These are phyloP conservation scores for Danaus melanippus DNA, from an alignment of 1,140 invertebrate genomes.

Conservation along the genomic window DNA sequence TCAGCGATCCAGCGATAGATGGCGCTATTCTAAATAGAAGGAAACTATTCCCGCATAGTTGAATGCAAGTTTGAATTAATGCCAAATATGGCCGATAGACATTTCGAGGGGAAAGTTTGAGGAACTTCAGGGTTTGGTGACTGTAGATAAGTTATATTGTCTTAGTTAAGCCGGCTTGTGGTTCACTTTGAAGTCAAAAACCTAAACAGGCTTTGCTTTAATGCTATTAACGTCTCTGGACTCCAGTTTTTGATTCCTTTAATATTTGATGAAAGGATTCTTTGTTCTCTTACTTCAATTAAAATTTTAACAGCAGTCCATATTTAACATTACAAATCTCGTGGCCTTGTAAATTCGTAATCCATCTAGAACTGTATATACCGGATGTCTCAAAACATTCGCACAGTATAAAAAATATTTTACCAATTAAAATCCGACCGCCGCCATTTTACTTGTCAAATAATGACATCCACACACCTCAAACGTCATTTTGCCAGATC, in stretches of 20 bases:
- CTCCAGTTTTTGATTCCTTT: background rate
- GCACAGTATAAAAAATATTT: background rate
- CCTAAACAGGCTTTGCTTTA: conserved; percentile 6
- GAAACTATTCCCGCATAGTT: conserved; percentile 43
- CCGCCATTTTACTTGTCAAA: conserved; percentile 16
- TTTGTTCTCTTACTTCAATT: too few species aligned
- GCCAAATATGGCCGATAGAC: conserved; percentile 42
- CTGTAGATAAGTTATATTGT: conserved; percentile 45
- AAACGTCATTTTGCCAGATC: conserved; percentile 37
- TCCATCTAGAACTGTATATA: too few species aligned
- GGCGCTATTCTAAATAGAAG: conserved; percentile 34
- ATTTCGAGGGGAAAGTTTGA: conserved; percentile 35
- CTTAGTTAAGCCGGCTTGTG: conserved; percentile 24
- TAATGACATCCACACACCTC: conserved; percentile 31
- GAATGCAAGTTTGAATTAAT: conserved; percentile 42
- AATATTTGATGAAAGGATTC: too few species aligned
- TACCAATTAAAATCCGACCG: conserved; percentile 4
- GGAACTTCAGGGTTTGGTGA: conserved; percentile 36
- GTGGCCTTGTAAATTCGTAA: too few species aligned
- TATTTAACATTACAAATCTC: too few species aligned
- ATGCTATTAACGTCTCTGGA: conserved; percentile 6
- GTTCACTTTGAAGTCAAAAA: conserved; percentile 34
- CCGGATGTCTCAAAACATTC: too few species aligned
- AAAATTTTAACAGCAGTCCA: too few species aligned
- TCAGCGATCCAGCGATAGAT: conserved; percentile 41